Conservation (phyloP, 37 sponge, comb jelly and placozoan genomes). For the Chondrilla cf. caribensis region DNA sequence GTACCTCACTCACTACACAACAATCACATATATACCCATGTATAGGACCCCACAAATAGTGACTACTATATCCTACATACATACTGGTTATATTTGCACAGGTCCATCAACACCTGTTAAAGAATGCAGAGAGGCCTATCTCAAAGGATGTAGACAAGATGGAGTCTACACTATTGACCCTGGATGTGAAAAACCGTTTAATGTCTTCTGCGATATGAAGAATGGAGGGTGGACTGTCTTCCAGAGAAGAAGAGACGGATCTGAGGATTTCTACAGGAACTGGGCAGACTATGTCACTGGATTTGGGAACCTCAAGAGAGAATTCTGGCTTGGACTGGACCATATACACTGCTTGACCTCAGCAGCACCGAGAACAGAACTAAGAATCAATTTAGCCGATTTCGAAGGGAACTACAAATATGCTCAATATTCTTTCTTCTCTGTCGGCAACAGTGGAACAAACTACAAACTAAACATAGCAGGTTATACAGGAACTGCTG, state of each 20-base stretch:
- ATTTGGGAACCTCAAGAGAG: conserved; percentile 54
- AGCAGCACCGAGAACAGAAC: neutral
- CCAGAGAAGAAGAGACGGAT: conserved; percentile 32
- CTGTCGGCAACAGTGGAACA: conserved; percentile 11
- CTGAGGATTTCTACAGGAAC: conserved; percentile 24
- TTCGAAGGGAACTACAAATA: conserved; percentile 12
- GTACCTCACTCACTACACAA: no score
- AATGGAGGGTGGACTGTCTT: conserved; percentile 65
- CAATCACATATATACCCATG: no score
- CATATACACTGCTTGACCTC: conserved; percentile 51
- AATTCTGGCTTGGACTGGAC: conserved; percentile 73
- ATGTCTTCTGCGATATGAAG: conserved; percentile 18
- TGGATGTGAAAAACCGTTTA: conserved; percentile 12
- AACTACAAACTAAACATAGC: conserved; percentile 26
- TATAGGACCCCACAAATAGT: no score
- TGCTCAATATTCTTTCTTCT: conserved; percentile 20
- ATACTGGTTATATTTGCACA: no score
- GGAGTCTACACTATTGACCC: conserved; percentile 32
- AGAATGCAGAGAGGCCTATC: conserved; percentile 1
- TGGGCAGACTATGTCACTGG: conserved; percentile 43
- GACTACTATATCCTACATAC: no score
- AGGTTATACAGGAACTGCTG: conserved; percentile 30
- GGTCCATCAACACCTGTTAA: neutral
- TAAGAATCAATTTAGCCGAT: conserved; percentile 5
- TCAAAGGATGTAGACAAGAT: neutral